phyloP scores from a whole-genome alignment of 2,797 vertebrate species.

The Eremophila alpestris region DNA sequence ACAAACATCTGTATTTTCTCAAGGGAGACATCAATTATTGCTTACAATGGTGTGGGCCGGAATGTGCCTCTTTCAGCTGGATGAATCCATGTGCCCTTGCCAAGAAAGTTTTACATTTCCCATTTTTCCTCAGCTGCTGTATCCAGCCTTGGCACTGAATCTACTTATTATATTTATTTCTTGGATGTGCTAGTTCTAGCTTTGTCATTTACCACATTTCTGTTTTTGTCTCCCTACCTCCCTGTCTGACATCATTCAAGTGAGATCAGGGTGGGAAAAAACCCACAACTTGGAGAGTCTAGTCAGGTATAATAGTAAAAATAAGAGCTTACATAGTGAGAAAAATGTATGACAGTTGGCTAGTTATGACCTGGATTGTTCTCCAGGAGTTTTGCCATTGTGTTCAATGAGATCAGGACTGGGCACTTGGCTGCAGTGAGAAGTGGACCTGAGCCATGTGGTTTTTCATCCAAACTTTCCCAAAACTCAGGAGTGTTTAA shows the following conservation, averaged over 20 bases:
- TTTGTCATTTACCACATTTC: conserved; percentile 31
- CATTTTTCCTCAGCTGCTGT: conserved; percentile 62
- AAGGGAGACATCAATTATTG: conserved; percentile 37
- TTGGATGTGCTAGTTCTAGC: conserved; percentile 20
- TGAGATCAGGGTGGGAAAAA: conserved; percentile 44
- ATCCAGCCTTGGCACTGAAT: conserved; percentile 61
- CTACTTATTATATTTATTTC: conserved; percentile 55
- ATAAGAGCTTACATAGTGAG: conserved; percentile 9
- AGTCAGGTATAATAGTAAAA: conserved; percentile 45
- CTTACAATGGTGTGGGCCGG: conserved; percentile 41
- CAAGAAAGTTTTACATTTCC: conserved; percentile 69
- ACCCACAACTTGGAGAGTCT: neutral
- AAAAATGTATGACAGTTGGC: neutral
- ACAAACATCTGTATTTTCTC: conserved; percentile 69
- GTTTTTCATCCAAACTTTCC: conserved; percentile 4
- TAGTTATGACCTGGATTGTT: neutral
- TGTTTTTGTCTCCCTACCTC: conserved; percentile 12
- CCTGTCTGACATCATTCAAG: conserved; percentile 35
- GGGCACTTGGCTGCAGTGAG: conserved; percentile 29
- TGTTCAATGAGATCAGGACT: conserved; percentile 30
- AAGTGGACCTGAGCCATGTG: neutral
- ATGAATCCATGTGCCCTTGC: conserved; percentile 43
- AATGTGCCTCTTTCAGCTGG: conserved; percentile 62
- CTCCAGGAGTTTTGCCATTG: conserved; percentile 7
- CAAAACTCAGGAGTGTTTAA: conserved; percentile 29